Evolutionary conservation across 2,797 vertebrate genomes (phyloP).

Genomic region (Syndactyla subalaris): DNA sequence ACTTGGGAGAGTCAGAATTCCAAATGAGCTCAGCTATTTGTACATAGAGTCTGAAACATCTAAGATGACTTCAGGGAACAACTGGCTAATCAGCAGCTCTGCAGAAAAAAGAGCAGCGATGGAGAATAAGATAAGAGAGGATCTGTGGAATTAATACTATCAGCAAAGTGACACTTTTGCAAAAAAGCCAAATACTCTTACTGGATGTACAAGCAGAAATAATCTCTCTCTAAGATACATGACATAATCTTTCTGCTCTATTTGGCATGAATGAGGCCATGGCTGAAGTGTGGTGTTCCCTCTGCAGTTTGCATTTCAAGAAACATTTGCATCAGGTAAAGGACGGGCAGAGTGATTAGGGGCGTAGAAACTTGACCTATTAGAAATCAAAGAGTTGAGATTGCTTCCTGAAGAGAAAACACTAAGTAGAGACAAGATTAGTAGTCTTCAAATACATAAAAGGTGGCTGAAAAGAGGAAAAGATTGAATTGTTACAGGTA

Average conservation of each 20-base stretch:
- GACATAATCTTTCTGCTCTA: slow-evolving; percentile 47
- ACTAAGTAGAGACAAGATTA: not conserved
- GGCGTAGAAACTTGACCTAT: not conserved
- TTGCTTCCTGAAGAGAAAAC: slow-evolving; percentile 21
- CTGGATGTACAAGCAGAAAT: not conserved
- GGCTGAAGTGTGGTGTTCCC: not conserved
- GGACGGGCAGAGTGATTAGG: not conserved
- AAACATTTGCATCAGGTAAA: slow-evolving; percentile 34
- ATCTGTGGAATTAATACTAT: slow-evolving; percentile 14
- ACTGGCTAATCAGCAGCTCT: not conserved
- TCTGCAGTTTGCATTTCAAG: not conserved
- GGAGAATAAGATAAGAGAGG: not conserved
- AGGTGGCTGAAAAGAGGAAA: not conserved
- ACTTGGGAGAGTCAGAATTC: not conserved
- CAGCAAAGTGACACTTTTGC: slow-evolving; percentile 5
- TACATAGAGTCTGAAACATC: not conserved
- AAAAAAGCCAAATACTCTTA: slow-evolving; percentile 24
- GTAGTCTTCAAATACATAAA: not conserved
- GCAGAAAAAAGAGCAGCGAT: not conserved
- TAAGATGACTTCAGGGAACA: not conserved
- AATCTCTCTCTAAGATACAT: not conserved
- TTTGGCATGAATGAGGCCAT: not conserved
- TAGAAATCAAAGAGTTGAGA: not conserved
- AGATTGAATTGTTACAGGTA: not conserved
- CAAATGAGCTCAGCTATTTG: not conserved